These are phyloP conservation scores for Camarhynchus parvulus DNA, from an alignment of 2,113 vertebrate species.

Conservation along the genomic window DNA sequence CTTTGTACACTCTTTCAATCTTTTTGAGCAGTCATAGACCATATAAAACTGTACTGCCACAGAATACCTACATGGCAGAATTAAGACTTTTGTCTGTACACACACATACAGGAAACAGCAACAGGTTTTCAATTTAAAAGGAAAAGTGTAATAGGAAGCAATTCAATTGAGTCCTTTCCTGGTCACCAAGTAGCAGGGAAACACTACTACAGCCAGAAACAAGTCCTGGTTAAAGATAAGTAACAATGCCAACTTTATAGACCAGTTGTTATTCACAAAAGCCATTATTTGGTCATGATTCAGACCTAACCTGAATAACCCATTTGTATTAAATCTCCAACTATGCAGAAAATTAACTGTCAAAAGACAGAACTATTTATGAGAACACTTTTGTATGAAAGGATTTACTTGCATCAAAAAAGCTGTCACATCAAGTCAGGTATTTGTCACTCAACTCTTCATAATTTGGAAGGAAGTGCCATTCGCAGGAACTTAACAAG, in stretches of 20 bases:
- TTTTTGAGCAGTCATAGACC: background rate
- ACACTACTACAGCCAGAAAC: background rate
- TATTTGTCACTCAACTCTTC: background rate
- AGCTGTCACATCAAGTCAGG: background rate
- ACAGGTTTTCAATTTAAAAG: background rate
- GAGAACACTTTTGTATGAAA: background rate
- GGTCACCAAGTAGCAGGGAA: background rate
- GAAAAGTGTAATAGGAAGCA: conserved; percentile 13
- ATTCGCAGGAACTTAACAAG: background rate
- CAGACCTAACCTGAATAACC: background rate
- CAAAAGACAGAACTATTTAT: conserved; percentile 15
- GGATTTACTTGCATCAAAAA: background rate
- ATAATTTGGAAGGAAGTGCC: background rate
- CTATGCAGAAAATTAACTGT: conserved; percentile 30
- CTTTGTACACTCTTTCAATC: background rate
- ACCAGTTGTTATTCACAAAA: background rate
- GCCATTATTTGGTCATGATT: background rate
- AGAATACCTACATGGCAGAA: background rate
- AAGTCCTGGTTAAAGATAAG: background rate
- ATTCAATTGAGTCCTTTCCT: background rate
- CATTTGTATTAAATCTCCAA: background rate
- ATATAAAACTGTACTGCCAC: background rate
- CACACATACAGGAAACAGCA: background rate
- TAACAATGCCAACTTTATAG: background rate
- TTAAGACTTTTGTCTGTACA: background rate